Base-by-base conservation (phyloP, 2,113 vertebrate species). In the Barbus barbus region DNA sequence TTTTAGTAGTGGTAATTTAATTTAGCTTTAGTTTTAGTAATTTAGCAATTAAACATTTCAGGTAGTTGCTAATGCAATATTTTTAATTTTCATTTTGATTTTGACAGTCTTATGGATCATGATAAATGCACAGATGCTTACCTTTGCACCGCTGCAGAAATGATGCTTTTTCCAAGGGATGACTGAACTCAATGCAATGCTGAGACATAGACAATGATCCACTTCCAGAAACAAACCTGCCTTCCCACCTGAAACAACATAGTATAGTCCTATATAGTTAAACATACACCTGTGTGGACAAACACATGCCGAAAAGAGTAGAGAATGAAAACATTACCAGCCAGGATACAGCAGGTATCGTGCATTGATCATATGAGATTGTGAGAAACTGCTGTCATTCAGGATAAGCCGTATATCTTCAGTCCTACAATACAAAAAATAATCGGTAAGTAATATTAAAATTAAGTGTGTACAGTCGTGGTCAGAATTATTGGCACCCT, bases 261-360 rank as follows among this genome's bases (percentile, higher is more conserved):
- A 89, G 65, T 78, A 82, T 84, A 36, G 83, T 44, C 20, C 16
- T 67, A 14, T 31, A 12, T 31, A 72, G 12, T 31, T 18, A 61
- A 31, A 85, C 20, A 58, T n/a, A 5, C 24, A 83, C n/a, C 22
- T 14, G 33, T 12, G 46, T 53, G 41, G n/a, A 72, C 53, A 38
- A 33, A 77, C 20, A 76, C 41, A 44, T 44, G 13, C n/a, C n/a
- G n/a, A n/a, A n/a, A n/a, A n/a, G n/a, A n/a, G n/a, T 24, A 48
- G 20, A 38, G 13, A 0, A 24, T 7, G 1, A n/a, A 36, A 20
- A 72, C 80, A 96, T 97, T 94, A 95, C 98, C 97, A 98, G 93
- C 98, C 97, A 83, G 97, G 97, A 88, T 96, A 98, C 90, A 97
- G 95, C 90, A 99, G 94, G 53, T 98, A 97, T 82, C 97, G 96